Evolutionary conservation across 2,797 vertebrate species (phyloP).

Genomic region (Enteromius thamalakanensis): DNA sequence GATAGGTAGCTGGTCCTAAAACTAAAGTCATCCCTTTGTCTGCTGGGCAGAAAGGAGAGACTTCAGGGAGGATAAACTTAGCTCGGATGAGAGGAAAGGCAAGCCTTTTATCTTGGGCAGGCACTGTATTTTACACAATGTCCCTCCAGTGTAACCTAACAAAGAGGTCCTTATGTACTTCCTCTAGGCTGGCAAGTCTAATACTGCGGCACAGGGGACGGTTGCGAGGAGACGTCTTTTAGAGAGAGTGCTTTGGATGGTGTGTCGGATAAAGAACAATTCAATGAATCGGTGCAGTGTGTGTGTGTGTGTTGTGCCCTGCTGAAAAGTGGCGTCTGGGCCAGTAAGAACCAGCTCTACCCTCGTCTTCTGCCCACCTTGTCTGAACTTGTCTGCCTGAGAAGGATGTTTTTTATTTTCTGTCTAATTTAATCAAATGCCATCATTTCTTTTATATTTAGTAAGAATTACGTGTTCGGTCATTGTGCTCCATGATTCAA

Average conservation of each 20-base stretch:
- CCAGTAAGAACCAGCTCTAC: conserved; percentile 49
- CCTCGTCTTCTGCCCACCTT: conserved; percentile 40
- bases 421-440: conserved; percentile 1
- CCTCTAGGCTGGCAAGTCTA: conserved; percentile 61
- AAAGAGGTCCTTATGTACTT: conserved; percentile 75
- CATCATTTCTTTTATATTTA: conserved; percentile 5
- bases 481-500: background rate
- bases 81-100: conserved; percentile 74
- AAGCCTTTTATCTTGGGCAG: conserved; percentile 76
- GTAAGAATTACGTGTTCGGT: background rate
- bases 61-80: conserved; percentile 70
- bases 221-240: conserved; percentile 68
- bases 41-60: conserved; percentile 68
- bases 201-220: conserved; percentile 64
- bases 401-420: conserved; percentile 23
- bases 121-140: conserved; percentile 72
- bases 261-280: conserved; percentile 76
- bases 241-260: conserved; percentile 56
- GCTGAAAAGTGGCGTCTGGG: conserved; percentile 59
- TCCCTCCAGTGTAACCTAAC: conserved; percentile 67
- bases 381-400: conserved; percentile 42
- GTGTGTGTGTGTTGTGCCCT: conserved; percentile 48
- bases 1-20: conserved; percentile 69
- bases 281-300: conserved; percentile 62
- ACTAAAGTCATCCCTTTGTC: conserved; percentile 68